Percentiles rank a stretch among this genome's conserved stretches.
Conservation (phyloP, 37 sponge, comb jelly and placozoan genomes). For the Lycopodina hypogea region DNA sequence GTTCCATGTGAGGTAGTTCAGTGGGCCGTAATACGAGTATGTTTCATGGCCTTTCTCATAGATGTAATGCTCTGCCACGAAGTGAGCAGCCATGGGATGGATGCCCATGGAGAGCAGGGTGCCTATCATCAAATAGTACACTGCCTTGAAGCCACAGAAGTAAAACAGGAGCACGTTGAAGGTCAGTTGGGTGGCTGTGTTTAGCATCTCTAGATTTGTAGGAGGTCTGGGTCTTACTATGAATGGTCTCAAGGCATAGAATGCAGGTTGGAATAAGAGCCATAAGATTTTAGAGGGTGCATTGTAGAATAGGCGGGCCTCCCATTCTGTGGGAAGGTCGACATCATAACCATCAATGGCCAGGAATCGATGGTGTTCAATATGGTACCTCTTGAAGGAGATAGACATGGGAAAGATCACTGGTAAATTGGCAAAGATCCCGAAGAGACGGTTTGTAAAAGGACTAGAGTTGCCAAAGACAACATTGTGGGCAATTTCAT, state of each 20-base stretch:
- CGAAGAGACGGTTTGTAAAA: constrained; percentile 85
- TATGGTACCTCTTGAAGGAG: constrained; percentile 95
- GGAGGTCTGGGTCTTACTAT: constrained; percentile 85
- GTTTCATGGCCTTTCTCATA: constrained; percentile 92
- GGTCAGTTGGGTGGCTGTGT: constrained; percentile 65
- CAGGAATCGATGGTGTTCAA: constrained; percentile 94
- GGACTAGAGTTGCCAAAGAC: constrained; percentile 90
- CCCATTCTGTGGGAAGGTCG: constrained; percentile 87
- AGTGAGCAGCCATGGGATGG: constrained; percentile 99
- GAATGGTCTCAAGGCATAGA: constrained; percentile 88
- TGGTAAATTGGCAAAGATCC: constrained; percentile 92
- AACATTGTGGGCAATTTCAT: constrained; percentile 94
- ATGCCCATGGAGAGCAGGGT: constrained; percentile 87
- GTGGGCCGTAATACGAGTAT: constrained; percentile 94
- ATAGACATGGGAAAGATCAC: constrained; percentile 91
- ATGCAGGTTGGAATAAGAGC: constrained; percentile 91
- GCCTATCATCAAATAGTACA: constrained; percentile 76
- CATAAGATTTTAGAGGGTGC: constrained; percentile 85
- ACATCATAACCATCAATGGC: constrained; percentile 82
- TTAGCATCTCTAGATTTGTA: constrained; percentile 77
- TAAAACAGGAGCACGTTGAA: constrained; percentile 75
- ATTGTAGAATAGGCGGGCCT: constrained; percentile 83
- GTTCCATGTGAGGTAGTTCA: constrained; percentile 93
- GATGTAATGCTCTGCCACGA: constrained; percentile 99
- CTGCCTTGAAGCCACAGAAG: constrained; percentile 74